Base-by-base conservation (phyloP, 2,888 invertebrate genomes). In the Eristalis pertinax region DNA sequence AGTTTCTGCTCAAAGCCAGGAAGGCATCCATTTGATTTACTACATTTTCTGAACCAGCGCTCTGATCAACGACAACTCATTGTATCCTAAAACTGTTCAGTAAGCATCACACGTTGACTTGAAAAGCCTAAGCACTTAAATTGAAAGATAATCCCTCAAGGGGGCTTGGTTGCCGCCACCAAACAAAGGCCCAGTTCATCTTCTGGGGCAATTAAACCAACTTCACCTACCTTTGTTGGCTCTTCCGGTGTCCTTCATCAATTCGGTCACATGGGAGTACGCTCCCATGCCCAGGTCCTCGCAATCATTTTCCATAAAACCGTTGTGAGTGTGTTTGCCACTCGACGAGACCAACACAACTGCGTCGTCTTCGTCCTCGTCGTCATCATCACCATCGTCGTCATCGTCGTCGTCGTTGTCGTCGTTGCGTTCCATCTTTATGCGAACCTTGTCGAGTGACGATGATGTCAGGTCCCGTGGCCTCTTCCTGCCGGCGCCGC, bases 351-450 rank as follows among this genome's bases (percentile, higher is more conserved):
- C 86, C 78, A 75, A 63, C 83, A 86, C 74, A 50, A 60, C 82
- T 58, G 58, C 72, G 69, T 83, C 89, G 76, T 87, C 89, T 74
- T 89, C 85, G 78, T 82, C 84, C 22, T 68, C 79, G 13, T 69
- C 56, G 19, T 60, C 24, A 13, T 26, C 60, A 13, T 60, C 60
- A 3, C 26, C 24, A 3, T 60, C 73, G 63, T 83, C 88, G 73
- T 88, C 89, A 68, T 89, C 86, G 73, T 81, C 84, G 22, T 64
- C 79, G n/a, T 70, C 56, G 13, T 77, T 79, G 29, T 80, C 70
- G 32, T 84, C 75, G 11, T 41, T 75, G 76, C 74, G 70, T 70
- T 76, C 80, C 15, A 81, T 70, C 60, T 84, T 89, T 75, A 74
- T 75, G 64, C 72, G 81, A 58, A 84, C 81, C 43, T 77, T 70